Evolutionary conservation across 2,888 invertebrate genomes (phyloP), one percentile per base, ranked within the genome.

Genomic region (Heterodera filipjevi): DNA sequence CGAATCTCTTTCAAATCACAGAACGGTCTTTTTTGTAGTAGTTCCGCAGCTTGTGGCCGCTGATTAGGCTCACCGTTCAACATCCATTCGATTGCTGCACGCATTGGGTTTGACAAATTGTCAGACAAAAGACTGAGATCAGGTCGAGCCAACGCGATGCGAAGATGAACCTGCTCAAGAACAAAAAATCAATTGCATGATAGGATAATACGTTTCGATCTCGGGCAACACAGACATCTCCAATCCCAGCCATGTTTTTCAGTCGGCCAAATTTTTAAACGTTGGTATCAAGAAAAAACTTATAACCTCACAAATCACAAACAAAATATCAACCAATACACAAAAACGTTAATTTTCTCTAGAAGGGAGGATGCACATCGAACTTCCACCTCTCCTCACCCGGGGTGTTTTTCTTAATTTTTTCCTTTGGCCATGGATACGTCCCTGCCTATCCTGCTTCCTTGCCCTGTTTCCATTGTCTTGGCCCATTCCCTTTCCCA

Each of bases 81-180:
- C 84, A 84, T 84, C 49, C 49, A 39, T 32, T 77, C 71, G 35
- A 84, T 79, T 12, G 66, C 71, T n/a, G 53, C 39, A 8, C 76
- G 71, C 39, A 84, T 66, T 19, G 66, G 10, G 16, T n/a, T 68
- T 5, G 74, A 64, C 39, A 76, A 74, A 12, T 66, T 71, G 27
- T 35, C 59, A 2, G 84, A 80, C 64, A 84, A 66, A 19, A 76
- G 12, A 72, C 75, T 35, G 71, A 44, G 76, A 22, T 73, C 39
- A 5, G 80, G 80, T 32, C 77, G 77, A 59, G 83, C 82, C 71
- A 76, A 84, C 46, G 81, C 83, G 30, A 84, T 84, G 27, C 79
- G 77, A 14, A 80, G 53, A 33, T 78, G 80, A 22, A 77, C 77
- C 66, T 68, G 68, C 6, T 16, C 12, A 27, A 53, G 5, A 12